phyloP scores from a whole-genome alignment of 2,888 invertebrate genomes.

The Cephus spinipes region DNA sequence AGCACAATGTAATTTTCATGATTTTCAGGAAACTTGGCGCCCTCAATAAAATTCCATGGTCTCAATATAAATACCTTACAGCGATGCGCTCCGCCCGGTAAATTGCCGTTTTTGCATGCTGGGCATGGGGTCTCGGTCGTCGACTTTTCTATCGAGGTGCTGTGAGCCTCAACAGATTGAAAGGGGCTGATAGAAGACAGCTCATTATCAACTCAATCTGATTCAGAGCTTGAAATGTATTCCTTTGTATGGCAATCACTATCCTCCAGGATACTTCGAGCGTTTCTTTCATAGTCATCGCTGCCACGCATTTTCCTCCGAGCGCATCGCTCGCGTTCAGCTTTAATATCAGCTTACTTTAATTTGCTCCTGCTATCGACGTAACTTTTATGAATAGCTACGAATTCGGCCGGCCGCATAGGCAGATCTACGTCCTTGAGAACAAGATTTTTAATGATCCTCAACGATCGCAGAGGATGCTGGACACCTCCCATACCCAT shows the following conservation, averaged over 20 bases:
- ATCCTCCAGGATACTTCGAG: too few species aligned
- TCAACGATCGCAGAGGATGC: constrained; percentile 18
- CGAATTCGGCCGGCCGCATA: constrained; percentile 4
- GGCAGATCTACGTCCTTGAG: constrained; percentile 8
- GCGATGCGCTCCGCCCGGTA: constrained; percentile 14
- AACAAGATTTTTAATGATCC: constrained; percentile 17
- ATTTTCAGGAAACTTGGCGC: too few species aligned
- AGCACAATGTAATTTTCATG: too few species aligned
- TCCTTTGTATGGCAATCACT: too few species aligned
- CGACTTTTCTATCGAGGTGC: too few species aligned
- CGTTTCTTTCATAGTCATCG: background rate
- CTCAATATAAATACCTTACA: constrained; percentile 11
- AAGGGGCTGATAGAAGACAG: too few species aligned
- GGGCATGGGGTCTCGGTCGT: constrained; percentile 6
- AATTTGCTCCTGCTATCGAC: constrained; percentile 17
- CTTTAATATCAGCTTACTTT: constrained; percentile 9
- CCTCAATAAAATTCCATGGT: too few species aligned
- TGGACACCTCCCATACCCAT: constrained; percentile 19
- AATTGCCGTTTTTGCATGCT: constrained; percentile 13
- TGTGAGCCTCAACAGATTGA: too few species aligned
- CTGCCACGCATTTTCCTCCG: constrained; percentile 6
- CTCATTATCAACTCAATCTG: background rate
- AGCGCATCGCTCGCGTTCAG: constrained; percentile 9
- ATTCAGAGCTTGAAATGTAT: background rate
- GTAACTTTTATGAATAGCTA: constrained; percentile 7